These are phyloP conservation scores for Blennius ocellaris DNA, from an alignment of 2,113 vertebrate genomes.

Conservation along the genomic window DNA sequence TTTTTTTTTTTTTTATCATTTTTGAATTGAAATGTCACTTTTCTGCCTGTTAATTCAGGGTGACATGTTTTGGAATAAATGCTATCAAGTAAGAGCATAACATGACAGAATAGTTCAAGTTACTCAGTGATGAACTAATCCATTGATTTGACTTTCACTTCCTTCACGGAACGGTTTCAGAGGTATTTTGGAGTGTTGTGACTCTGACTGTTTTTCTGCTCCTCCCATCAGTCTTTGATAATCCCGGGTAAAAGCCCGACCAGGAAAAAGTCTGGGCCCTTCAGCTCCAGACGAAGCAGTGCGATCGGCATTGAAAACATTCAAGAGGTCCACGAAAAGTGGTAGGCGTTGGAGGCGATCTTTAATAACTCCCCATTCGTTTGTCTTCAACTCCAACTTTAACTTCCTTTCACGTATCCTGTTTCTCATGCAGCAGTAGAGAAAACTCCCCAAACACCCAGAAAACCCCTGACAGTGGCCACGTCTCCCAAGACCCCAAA, in stretches of 20 bases:
- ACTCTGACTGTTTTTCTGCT: conserved; percentile 35
- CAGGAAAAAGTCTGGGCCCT: conserved; percentile 92
- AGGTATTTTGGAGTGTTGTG: neutral
- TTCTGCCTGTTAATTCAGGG: conserved; percentile 25
- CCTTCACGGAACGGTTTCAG: neutral
- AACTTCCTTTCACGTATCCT: neutral
- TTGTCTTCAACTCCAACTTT: neutral
- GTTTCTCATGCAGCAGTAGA: conserved; percentile 63
- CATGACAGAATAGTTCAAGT: neutral
- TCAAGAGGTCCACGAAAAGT: conserved; percentile 94
- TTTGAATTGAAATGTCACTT: conserved; percentile 11
- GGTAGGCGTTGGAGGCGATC: conserved; percentile 75
- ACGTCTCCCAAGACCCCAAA: conserved; percentile 89
- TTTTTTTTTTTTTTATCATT: conserved; percentile 35
- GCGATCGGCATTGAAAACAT: conserved; percentile 98
- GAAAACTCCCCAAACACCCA: conserved; percentile 88
- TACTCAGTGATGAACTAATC: conserved; percentile 2
- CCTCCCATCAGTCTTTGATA: conserved; percentile 89
- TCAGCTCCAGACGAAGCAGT: conserved; percentile 93
- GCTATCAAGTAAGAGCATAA: neutral
- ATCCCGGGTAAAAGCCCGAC: conserved; percentile 96
- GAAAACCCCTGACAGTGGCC: conserved; percentile 90
- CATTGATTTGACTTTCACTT: conserved; percentile 3
- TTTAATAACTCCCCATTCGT: neutral
- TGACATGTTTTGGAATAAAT: neutral